phyloP scores from a whole-genome alignment of 1,140 invertebrate species.

The Caligus rogercresseyi region DNA sequence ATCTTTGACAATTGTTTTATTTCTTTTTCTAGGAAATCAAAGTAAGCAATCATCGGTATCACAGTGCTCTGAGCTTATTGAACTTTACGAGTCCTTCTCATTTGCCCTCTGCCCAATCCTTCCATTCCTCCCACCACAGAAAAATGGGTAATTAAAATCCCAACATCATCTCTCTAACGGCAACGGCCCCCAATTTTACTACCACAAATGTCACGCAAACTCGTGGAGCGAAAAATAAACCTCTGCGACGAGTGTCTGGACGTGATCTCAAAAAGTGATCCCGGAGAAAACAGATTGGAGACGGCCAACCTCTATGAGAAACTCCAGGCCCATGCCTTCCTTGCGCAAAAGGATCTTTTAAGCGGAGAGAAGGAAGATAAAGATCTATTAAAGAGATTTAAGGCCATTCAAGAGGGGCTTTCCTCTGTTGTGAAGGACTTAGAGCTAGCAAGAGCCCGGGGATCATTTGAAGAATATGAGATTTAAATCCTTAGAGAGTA shows the following conservation, averaged over 20 bases:
- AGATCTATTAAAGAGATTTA: background rate
- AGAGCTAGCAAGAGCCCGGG: background rate
- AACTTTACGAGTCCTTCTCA: background rate
- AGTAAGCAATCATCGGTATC: background rate
- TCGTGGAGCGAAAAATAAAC: background rate
- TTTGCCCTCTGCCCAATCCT: background rate
- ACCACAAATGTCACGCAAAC: background rate
- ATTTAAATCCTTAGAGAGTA: background rate
- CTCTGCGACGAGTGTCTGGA: background rate
- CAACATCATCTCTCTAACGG: background rate
- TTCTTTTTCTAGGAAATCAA: background rate
- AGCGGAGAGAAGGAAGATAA: background rate
- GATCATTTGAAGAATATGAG: background rate
- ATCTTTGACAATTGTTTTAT: background rate
- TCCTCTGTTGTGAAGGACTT: background rate
- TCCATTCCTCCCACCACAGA: background rate
- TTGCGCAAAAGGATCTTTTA: background rate
- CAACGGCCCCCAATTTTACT: background rate
- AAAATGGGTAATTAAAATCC: background rate
- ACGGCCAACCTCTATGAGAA: background rate
- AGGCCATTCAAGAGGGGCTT: background rate
- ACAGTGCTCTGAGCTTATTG: background rate
- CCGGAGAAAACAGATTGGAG: background rate
- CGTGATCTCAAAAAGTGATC: background rate
- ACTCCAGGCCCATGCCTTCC: background rate